phyloP scores from a whole-genome alignment of 2,113 vertebrate species.

The Nymphicus hollandicus region DNA sequence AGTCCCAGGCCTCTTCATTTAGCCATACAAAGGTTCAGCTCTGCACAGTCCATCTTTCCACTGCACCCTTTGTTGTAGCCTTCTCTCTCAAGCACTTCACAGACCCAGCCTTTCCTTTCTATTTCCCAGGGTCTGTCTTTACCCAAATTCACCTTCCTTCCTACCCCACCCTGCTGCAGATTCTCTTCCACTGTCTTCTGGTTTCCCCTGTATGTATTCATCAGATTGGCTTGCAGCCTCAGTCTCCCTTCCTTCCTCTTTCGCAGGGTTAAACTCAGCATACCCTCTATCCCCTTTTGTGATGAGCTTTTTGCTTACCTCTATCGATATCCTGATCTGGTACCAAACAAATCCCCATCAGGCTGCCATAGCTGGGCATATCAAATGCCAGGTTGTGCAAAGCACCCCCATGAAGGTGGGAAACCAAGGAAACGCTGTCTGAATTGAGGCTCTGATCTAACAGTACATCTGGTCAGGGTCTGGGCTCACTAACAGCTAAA shows the following conservation, averaged over 20 bases:
- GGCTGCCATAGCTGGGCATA: neutral
- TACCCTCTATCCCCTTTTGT: neutral
- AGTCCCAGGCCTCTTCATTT: neutral
- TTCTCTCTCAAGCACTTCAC: neutral
- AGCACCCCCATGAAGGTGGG: neutral
- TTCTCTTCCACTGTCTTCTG: neutral
- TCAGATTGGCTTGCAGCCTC: neutral
- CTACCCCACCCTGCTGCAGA: neutral
- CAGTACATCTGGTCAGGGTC: accelerated
- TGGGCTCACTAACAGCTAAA: neutral
- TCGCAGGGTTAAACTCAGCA: neutral
- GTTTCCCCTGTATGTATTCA: neutral
- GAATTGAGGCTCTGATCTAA: neutral
- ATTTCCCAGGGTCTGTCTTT: neutral
- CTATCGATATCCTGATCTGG: neutral
- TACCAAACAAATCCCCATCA: neutral
- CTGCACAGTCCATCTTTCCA: neutral
- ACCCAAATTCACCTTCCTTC: neutral
- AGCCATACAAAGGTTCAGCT: neutral
- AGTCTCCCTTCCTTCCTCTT: neutral
- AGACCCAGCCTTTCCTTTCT: neutral
- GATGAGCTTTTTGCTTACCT: neutral
- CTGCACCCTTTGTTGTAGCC: neutral
- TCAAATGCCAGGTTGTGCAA: neutral
- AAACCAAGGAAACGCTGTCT: neutral